These are phyloP conservation scores for Allolobophora icterica DNA, from an alignment of 2,888 invertebrate species.

Conservation along the genomic window DNA sequence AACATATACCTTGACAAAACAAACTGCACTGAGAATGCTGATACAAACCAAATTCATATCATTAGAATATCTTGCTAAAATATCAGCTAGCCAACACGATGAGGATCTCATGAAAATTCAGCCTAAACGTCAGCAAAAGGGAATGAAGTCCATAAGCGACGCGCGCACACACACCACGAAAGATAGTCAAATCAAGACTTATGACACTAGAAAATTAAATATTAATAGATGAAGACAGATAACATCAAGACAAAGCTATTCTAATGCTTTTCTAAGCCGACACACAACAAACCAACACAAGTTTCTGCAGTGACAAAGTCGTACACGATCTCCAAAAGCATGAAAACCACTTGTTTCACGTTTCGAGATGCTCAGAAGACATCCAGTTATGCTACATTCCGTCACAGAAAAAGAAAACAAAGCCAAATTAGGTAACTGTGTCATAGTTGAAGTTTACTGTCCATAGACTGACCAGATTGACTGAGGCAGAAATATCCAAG, in stretches of 20 bases:
- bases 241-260: neutral
- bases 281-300: neutral
- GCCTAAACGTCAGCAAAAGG: neutral
- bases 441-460: too few relatives aligned
- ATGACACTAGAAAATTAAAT: neutral
- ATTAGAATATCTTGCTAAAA: neutral
- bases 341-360: neutral
- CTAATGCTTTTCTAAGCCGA: neutral
- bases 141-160: neutral
- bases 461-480: neutral
- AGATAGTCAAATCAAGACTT: neutral
- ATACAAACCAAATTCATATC: neutral
- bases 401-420: neutral
- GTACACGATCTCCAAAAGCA: neutral
- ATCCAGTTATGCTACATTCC: neutral
- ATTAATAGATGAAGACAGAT: conserved; percentile 4
- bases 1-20: neutral
- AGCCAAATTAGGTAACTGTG: neutral
- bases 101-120: neutral
- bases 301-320: conserved; percentile 17
- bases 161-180: neutral
- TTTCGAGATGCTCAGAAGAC: neutral
- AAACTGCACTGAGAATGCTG: neutral
- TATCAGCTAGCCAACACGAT: neutral
- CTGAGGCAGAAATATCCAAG: neutral